Evolutionary conservation across 2,113 vertebrate genomes (phyloP).

Genomic region (Eulacestoma nigropectus): DNA sequence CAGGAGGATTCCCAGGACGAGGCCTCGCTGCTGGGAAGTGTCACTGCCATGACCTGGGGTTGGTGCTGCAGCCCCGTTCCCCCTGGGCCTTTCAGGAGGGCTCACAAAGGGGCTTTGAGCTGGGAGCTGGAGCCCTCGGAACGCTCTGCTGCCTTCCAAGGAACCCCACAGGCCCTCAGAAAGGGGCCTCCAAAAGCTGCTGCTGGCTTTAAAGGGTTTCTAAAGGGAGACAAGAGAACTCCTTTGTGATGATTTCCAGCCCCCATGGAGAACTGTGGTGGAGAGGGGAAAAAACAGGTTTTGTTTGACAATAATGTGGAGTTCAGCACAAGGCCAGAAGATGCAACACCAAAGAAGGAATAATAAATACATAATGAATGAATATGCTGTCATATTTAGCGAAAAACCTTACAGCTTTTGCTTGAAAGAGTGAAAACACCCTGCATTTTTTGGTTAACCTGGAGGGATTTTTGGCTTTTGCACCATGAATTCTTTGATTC

Average conservation of each 20-base stretch:
- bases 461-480: not conserved
- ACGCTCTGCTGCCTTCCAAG: conserved; percentile 58
- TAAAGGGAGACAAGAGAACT: conserved; percentile 52
- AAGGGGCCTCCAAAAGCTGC: conserved; percentile 43
- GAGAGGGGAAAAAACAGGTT: conserved; percentile 35
- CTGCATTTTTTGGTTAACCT: not conserved
- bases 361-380: conserved; percentile 19
- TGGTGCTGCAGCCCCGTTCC: not conserved
- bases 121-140: conserved; percentile 12
- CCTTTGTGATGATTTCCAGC: conserved; percentile 46
- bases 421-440: not conserved
- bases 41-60: not conserved
- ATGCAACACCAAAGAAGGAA: not conserved
- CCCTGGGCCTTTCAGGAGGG: conserved; percentile 9
- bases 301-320: conserved; percentile 51
- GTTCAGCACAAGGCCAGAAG: conserved; percentile 38
- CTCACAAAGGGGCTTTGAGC: conserved; percentile 33
- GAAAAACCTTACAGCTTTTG: not conserved
- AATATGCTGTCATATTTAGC: not conserved
- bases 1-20: not conserved
- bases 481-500: not conserved
- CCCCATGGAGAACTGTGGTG: conserved; percentile 40
- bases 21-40: not conserved
- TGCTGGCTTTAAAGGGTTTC: not conserved
- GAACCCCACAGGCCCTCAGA: conserved; percentile 35